Base-by-base conservation (phyloP, 2,797 vertebrate species). In the Cossypha caffra region DNA sequence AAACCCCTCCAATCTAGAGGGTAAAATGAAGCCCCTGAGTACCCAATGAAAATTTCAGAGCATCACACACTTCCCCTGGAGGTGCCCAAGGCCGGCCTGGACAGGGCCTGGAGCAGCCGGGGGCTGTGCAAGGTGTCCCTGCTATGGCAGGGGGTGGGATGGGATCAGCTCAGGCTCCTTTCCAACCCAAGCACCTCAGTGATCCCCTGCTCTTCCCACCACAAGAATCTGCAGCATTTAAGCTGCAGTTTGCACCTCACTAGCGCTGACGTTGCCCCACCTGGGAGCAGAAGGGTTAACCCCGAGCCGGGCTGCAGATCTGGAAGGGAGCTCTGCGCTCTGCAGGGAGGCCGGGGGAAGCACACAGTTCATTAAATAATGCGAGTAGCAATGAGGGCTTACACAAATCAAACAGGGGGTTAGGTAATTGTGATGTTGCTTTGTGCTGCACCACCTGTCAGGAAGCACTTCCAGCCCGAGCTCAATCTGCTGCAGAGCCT, bases 361-460 rank as follows among this genome's bases (percentile, higher is more conserved):
- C 95, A 91, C 96, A 95, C 45, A 98, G 97, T 97, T 98, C 98
- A 98, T 98, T 98, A 97, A 98, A 96, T 97, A 97, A 97, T 86
- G 96, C 28, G 95, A 96, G 97, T 76, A 86, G 94, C 97, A 97
- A 97, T 93, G 96, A 97, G 88, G 95, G 94, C 96, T 98, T 97
- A 97, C 95, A 98, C 97, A 98, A 97, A 97, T 97, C 98, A 97
- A 97, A 83, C 97, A 89, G 95, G 91, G 95, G 96, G 95, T 96
- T 96, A 97, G 97, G 97, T 98, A 97, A 98, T 97, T 97, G 97
- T 96, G 86, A 93, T 93, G 97, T 86, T 97, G 95, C 96, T 97
- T 93, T 97, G 97, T 92, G 97, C 94, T 76, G 77, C 97, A 93
- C 94, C 98, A 98, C 97, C 98, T 98, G 97, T 97, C 97, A 97